A percentile compares a stretch with the other conserved stretches of the same genome.
Conservation (phyloP, 30 jellyfish, hydroid and myxozoan species). For the Chrysaora quinquecirrha region DNA sequence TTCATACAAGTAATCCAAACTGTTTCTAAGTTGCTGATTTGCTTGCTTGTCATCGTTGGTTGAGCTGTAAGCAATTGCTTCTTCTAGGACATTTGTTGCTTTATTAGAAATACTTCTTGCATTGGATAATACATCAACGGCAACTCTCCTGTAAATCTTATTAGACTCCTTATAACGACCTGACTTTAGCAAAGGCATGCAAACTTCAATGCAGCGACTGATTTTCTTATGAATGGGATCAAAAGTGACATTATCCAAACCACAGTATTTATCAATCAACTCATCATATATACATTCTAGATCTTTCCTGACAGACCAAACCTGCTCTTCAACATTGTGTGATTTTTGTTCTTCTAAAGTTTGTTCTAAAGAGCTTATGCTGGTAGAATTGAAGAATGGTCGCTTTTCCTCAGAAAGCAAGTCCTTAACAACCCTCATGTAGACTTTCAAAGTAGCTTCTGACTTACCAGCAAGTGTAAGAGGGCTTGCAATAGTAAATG, state of each 20-base stretch:
- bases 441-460: slow-evolving; percentile 37
- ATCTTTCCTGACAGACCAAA: slow-evolving; percentile 54
- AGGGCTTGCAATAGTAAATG: slow-evolving; percentile 76
- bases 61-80: slow-evolving; percentile 19
- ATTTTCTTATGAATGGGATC: slow-evolving; percentile 54
- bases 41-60: slow-evolving; percentile 25
- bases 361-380: slow-evolving; percentile 31
- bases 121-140: slow-evolving; percentile 26
- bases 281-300: slow-evolving; percentile 59
- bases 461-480: slow-evolving; percentile 58
- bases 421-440: slow-evolving; percentile 54
- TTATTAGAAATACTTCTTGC: neutral
- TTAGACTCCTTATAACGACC: slow-evolving; percentile 37
- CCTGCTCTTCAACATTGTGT: slow-evolving; percentile 38
- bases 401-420: slow-evolving; percentile 49
- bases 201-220: slow-evolving; percentile 48
- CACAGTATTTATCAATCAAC: slow-evolving; percentile 48
- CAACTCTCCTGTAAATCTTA: slow-evolving; percentile 44
- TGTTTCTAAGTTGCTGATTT: slow-evolving; percentile 7
- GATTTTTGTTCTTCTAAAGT: slow-evolving; percentile 25
- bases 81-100: slow-evolving; percentile 12
- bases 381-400: slow-evolving; percentile 1
- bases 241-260: slow-evolving; percentile 48
- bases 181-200: slow-evolving; percentile 27
- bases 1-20: slow-evolving; percentile 55